Conservation (phyloP, 2,888 invertebrate species). For the Dioctria rufipes region DNA sequence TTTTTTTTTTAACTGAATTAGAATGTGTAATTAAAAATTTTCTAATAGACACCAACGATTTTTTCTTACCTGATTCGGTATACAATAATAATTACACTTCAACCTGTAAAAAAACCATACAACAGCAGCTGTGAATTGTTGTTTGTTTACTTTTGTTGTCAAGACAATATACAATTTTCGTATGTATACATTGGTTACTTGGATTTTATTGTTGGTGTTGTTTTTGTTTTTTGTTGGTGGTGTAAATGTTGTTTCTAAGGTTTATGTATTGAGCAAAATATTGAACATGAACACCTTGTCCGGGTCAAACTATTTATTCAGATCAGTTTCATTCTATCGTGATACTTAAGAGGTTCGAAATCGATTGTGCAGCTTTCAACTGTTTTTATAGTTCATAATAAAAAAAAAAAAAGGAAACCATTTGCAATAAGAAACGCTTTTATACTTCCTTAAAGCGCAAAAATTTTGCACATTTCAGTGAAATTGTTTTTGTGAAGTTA, state of each 20-base stretch:
- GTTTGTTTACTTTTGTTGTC: slow-evolving; percentile 13
- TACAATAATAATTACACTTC: background rate
- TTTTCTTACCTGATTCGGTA: background rate
- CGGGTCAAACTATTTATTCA: background rate
- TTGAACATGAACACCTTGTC: too few species aligned
- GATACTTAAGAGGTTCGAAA: background rate
- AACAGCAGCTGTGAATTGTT: background rate
- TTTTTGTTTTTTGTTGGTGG: too few species aligned
- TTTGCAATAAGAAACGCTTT: background rate
- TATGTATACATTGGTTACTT: too few species aligned
- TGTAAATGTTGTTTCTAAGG: too few species aligned
- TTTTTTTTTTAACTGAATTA: slow-evolving; percentile 41
- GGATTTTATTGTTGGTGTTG: too few species aligned
- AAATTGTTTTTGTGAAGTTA: background rate
- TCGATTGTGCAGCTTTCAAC: background rate
- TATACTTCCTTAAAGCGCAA: background rate
- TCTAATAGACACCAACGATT: background rate
- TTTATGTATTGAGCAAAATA: too few species aligned
- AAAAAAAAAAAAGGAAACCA: background rate
- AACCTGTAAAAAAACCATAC: background rate
- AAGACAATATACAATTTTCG: background rate
- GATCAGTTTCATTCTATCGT: background rate
- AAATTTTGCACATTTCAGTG: background rate
- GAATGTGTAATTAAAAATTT: too few species aligned
- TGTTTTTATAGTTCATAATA: background rate